Conservation (phyloP, 2,113 vertebrate genomes). For the Varanus salvator region DNA sequence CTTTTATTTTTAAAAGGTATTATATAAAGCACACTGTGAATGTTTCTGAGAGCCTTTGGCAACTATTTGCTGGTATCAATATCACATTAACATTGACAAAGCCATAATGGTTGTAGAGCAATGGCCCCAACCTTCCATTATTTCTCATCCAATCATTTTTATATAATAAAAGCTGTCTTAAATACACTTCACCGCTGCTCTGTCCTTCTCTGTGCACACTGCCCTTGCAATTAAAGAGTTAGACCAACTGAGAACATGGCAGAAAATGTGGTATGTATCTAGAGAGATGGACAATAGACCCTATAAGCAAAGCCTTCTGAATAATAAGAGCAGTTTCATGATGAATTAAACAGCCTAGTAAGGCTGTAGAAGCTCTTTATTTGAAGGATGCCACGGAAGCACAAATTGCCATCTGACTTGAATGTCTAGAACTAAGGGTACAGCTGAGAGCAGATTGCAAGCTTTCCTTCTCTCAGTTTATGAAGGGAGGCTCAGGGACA, state of each 20-base stretch:
- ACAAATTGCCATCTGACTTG: background rate
- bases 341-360: background rate
- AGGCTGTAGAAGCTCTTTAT: background rate
- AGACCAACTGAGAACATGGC: background rate
- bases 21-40: background rate
- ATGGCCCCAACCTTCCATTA: conserved; percentile 25
- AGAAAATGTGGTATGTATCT: background rate
- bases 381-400: background rate
- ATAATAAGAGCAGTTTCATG: background rate
- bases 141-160: background rate
- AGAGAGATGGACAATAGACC: background rate
- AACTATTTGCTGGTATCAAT: background rate
- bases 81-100: conserved; percentile 16
- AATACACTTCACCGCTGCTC: conserved; percentile 18
- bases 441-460: background rate
- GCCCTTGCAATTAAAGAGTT: conserved; percentile 3
- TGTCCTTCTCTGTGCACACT: conserved; percentile 16
- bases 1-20: conserved; percentile 16
- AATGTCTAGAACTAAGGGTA: background rate
- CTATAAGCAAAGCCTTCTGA: background rate
- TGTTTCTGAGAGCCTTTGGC: conserved; percentile 17
- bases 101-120: background rate
- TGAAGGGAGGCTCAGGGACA: background rate
- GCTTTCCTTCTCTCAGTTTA: background rate
- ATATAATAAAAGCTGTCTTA: conserved; percentile 22